Evolutionary conservation across 1,140 invertebrate species (phyloP), one percentile per base, ranked within the genome.

Genomic region (Bombus soroeensis): DNA sequence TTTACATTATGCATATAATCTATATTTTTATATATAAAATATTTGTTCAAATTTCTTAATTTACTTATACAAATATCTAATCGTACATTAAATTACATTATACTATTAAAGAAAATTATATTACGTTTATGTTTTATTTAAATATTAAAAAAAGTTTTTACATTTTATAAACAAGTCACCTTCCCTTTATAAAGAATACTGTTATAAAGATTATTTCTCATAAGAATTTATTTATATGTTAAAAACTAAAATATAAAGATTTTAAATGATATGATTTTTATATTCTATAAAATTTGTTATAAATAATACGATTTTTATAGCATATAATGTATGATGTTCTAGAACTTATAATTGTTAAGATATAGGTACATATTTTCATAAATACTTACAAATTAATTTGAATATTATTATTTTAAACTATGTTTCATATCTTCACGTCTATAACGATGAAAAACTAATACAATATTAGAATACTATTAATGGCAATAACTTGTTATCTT

Each of bases 341-440:
- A 73, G n/a, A 72, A 79, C 28, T 47, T 80, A 79, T 22, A 47
- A 9, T 70, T 34, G 37, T 22, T 72, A 80, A 77, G 2, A 37
- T 6, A 43, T 79, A 71, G 4, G 32, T 34, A n/a, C 6, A 9
- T 34, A 66, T 34, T 66, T 59, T 85, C 41, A 68, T 47, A 86
- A 43, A 66, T 75, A 75, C 43, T 82, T 74, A 34, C 34, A 66
- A 86, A 43, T 72, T 57, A 85, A 72, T 71, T 53, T 80, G 57
- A 80, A 43, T 71, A 79, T 62, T 39, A 66, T 13, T 66, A 53
- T 47, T 79, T 77, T 43, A 13, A 39, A 71, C 18, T 70, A 59
- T 59, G 62, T 53, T 70, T 70, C n/a, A 43, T 78, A 71, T 59
- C 71, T 62, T 68, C 71, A 84, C 9, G 43, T 32, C 47, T 53